A percentile compares a stretch with the other conserved stretches of the same genome.
Evolutionary conservation across 2,888 invertebrate genomes (phyloP).

Genomic region (Hirtodrosophila histrioides): DNA sequence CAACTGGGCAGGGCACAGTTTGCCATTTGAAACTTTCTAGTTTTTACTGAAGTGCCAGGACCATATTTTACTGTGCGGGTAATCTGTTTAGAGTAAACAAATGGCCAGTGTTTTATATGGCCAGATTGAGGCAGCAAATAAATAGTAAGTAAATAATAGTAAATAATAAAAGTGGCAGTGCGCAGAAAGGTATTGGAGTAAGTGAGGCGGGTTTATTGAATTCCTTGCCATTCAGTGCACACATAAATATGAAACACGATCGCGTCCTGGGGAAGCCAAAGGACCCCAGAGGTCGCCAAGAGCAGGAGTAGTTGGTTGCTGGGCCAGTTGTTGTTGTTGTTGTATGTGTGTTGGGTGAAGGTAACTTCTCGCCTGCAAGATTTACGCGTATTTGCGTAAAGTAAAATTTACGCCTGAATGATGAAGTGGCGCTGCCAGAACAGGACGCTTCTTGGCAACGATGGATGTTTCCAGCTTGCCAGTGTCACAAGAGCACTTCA

Average conservation of each 20-base stretch:
- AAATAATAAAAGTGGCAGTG: constrained; percentile 62
- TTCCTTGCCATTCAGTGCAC: constrained; percentile 27
- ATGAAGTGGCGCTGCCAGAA: constrained; percentile 56
- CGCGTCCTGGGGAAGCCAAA: constrained; percentile 15
- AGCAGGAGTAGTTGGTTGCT: neutral
- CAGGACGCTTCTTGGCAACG: constrained; percentile 23
- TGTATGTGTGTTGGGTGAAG: constrained; percentile 10
- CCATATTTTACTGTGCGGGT: constrained; percentile 13
- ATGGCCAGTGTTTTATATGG: constrained; percentile 35
- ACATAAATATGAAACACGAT: constrained; percentile 71
- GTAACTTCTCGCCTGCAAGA: constrained; percentile 50
- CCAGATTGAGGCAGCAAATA: constrained; percentile 39
- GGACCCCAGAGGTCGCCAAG: constrained; percentile 42
- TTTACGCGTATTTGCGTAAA: constrained; percentile 78
- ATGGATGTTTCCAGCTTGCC: constrained; percentile 22
- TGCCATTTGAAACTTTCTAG: constrained; percentile 2
- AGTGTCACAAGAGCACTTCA: constrained; percentile 30
- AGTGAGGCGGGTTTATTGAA: constrained; percentile 63
- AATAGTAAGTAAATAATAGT: constrained; percentile 42
- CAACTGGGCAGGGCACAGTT: neutral
- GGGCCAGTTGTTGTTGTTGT: neutral
- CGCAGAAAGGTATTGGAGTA: constrained; percentile 41
- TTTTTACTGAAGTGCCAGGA: neutral
- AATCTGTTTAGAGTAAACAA: constrained; percentile 35
- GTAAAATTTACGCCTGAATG: constrained; percentile 74